phyloP scores from a whole-genome alignment of 2,113 vertebrate genomes.

The Rhizomys pruinosus region DNA sequence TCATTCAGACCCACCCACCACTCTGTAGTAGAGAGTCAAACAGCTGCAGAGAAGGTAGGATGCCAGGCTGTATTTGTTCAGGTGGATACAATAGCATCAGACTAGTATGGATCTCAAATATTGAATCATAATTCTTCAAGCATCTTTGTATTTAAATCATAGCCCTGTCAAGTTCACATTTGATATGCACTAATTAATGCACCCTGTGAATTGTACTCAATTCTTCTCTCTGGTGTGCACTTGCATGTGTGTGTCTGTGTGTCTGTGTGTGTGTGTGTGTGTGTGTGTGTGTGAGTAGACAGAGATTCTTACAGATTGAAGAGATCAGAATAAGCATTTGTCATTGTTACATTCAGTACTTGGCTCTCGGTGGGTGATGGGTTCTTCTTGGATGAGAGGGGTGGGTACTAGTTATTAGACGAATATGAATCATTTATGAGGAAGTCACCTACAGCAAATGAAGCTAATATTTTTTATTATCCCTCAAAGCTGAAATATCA shows the following conservation, averaged over 20 bases:
- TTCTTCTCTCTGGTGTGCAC: conserved; percentile 60
- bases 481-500: conserved; percentile 2
- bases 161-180: conserved; percentile 84
- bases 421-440: conserved; percentile 81
- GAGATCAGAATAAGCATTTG: conserved; percentile 81
- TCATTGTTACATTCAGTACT: conserved; percentile 76
- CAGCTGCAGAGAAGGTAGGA: conserved; percentile 69
- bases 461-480: conserved; percentile 78
- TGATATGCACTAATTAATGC: conserved; percentile 87
- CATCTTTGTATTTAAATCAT: conserved; percentile 86
- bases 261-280: conserved; percentile 38
- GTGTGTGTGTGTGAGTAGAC: conserved; percentile 36
- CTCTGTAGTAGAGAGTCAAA: conserved; percentile 71
- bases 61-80: conserved; percentile 56
- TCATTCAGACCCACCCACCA: conserved; percentile 67
- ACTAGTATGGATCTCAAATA: conserved; percentile 84
- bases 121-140: conserved; percentile 85
- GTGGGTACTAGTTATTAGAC: conserved; percentile 76
- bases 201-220: conserved; percentile 77
- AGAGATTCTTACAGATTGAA: conserved; percentile 71
- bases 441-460: conserved; percentile 79
- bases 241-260: not conserved
- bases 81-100: conserved; percentile 81
- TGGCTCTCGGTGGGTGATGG: not conserved
- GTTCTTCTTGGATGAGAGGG: conserved; percentile 68